These are phyloP conservation scores for Pharmacophagus antenor DNA, from an alignment of 2,888 invertebrate species.

Conservation along the genomic window DNA sequence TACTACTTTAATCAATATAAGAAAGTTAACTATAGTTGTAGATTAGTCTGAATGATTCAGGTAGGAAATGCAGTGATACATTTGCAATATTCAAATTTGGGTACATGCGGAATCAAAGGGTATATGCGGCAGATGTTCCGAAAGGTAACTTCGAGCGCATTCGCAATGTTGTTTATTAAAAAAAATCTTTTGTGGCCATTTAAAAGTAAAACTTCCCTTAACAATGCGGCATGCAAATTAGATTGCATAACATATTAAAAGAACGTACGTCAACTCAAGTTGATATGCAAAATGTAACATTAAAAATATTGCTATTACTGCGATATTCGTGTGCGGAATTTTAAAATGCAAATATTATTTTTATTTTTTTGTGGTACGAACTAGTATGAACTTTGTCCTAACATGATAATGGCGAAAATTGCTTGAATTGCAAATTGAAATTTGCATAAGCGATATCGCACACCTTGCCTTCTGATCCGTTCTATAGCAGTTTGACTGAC, in stretches of 20 bases:
- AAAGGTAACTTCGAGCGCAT: constrained; percentile 60
- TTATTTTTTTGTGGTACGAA: constrained; percentile 41
- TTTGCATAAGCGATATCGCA: constrained; percentile 71
- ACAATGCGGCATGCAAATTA: constrained; percentile 80
- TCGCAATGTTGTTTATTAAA: constrained; percentile 74
- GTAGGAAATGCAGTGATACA: constrained; percentile 29
- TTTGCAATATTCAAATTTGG: constrained; percentile 45
- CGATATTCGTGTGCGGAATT: constrained; percentile 44
- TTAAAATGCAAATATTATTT: constrained; percentile 50
- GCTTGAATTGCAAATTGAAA: constrained; percentile 49
- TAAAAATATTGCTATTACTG: constrained; percentile 41
- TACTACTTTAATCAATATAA: background rate
- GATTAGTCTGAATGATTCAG: constrained; percentile 15
- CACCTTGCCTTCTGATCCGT: constrained; percentile 75
- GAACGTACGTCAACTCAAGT: constrained; percentile 37
- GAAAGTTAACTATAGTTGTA: constrained; percentile 6
- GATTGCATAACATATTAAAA: constrained; percentile 45
- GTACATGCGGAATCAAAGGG: constrained; percentile 37
- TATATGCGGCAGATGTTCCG: constrained; percentile 72
- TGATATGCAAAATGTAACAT: constrained; percentile 45
- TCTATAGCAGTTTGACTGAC: constrained; percentile 76
- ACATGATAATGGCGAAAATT: constrained; percentile 39
- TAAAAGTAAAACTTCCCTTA: constrained; percentile 71
- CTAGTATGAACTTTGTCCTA: constrained; percentile 37
- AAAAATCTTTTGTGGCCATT: constrained; percentile 79